Conservation (phyloP, 2,113 vertebrate genomes). For the Sorex araneus region DNA sequence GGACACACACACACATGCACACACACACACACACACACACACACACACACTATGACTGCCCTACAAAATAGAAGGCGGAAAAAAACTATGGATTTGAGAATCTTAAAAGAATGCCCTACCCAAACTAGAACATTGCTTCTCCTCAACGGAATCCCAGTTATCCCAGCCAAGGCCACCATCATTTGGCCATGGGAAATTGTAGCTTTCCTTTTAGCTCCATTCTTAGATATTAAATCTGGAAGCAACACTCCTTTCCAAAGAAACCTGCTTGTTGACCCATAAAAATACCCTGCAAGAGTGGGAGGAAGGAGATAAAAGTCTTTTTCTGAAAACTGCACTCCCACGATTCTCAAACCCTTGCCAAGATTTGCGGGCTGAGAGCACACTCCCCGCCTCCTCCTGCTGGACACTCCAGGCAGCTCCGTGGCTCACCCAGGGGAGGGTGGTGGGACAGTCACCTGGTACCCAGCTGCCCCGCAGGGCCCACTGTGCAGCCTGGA, state of each 20-base stretch:
- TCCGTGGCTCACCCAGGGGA: not conserved
- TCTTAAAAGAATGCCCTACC: not conserved
- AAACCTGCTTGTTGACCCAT: not conserved
- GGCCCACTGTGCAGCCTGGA: rapidly evolving
- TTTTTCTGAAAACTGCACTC: not conserved
- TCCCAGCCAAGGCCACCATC: not conserved
- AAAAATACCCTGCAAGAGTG: not conserved
- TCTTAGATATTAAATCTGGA: not conserved
- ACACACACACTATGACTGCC: too few relatives aligned
- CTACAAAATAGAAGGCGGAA: not conserved
- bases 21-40: not conserved
- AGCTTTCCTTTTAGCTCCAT: conserved; percentile 11
- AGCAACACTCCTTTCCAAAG: not conserved
- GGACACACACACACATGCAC: not conserved
- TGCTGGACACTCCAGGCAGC: not conserved
- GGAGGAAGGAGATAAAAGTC: not conserved
- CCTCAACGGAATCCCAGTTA: not conserved
- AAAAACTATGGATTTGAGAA: not conserved
- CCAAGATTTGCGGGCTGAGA: not conserved
- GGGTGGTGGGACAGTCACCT: rapidly evolving
- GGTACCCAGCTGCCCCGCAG: not conserved
- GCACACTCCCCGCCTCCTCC: not conserved
- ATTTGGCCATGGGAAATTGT: not conserved
- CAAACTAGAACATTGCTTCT: not conserved
- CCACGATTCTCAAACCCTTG: not conserved